Percentiles rank a stretch among this genome's conserved stretches.
Conservation (phyloP, 2,797 vertebrate genomes). For the Crocodylus rhombifer region DNA sequence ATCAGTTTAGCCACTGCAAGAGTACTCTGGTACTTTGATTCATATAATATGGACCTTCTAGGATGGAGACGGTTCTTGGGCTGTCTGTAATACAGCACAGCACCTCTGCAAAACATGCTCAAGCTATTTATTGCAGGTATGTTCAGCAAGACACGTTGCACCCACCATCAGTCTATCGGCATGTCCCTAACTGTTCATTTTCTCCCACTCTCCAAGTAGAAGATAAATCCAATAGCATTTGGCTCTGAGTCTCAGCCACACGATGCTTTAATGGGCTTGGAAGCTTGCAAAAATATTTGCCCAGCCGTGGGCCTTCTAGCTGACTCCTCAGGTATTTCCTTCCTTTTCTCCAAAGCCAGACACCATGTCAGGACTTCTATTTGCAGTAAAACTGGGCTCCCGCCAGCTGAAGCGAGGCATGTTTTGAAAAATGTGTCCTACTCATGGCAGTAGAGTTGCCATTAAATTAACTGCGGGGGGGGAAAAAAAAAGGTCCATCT, state of each 20-base stretch:
- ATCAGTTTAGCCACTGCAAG: background rate
- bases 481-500: background rate
- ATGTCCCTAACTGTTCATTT: background rate
- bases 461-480: too few relatives aligned
- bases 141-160: background rate
- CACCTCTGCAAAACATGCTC: background rate
- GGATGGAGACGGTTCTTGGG: background rate
- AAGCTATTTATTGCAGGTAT: background rate
- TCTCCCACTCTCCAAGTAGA: fast-evolving
- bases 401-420: background rate
- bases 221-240: background rate
- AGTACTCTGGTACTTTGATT: background rate
- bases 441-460: background rate
- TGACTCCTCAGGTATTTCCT: background rate
- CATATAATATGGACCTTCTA: background rate
- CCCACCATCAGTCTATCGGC: background rate
- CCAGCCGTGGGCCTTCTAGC: background rate
- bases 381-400: background rate
- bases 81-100: background rate
- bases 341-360: background rate
- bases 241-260: background rate
- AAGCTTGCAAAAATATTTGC: background rate
- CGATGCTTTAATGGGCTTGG: background rate
- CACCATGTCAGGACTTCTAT: too few relatives aligned
- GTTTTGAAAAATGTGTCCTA: background rate